A percentile compares a stretch with the other conserved stretches of the same genome.
phyloP scores from a whole-genome alignment of 2,797 vertebrate species.

The Otus scops region DNA sequence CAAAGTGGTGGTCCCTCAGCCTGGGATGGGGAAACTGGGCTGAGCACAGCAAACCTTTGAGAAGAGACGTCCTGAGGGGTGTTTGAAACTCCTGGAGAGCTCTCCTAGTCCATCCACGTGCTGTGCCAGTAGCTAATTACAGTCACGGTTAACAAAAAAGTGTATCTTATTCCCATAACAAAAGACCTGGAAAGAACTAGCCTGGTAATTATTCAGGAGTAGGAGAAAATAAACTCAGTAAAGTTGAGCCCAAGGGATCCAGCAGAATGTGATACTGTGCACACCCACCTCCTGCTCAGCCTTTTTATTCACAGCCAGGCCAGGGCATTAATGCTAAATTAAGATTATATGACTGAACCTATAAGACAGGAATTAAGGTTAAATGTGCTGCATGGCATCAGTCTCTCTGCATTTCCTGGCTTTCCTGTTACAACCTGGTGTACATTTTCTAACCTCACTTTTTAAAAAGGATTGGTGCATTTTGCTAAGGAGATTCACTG shows the following conservation, averaged over 20 bases:
- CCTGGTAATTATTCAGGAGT: not conserved
- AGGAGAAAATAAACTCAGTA: not conserved
- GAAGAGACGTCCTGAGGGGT: rapidly evolving
- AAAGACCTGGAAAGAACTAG: constrained; percentile 12
- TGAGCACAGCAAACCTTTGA: not conserved
- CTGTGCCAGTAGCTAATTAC: not conserved
- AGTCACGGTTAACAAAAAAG: not conserved
- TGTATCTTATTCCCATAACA: not conserved
- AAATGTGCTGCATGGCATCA: not conserved
- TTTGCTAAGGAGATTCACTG: not conserved
- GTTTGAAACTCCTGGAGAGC: not conserved
- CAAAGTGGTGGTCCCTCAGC: not conserved
- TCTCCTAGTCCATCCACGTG: not conserved
- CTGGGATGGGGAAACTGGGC: not conserved
- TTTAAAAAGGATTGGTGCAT: not conserved
- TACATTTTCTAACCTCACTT: not conserved
- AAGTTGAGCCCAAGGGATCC: not conserved
- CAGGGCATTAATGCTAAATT: not conserved
- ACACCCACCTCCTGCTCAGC: not conserved
- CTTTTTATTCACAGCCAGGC: not conserved
- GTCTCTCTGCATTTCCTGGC: not conserved
- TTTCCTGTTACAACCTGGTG: not conserved
- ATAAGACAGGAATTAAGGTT: not conserved
- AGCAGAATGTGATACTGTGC: not conserved
- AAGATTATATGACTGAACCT: not conserved